Conservation (phyloP, 2,113 vertebrate genomes). For the Ellobius talpinus region DNA sequence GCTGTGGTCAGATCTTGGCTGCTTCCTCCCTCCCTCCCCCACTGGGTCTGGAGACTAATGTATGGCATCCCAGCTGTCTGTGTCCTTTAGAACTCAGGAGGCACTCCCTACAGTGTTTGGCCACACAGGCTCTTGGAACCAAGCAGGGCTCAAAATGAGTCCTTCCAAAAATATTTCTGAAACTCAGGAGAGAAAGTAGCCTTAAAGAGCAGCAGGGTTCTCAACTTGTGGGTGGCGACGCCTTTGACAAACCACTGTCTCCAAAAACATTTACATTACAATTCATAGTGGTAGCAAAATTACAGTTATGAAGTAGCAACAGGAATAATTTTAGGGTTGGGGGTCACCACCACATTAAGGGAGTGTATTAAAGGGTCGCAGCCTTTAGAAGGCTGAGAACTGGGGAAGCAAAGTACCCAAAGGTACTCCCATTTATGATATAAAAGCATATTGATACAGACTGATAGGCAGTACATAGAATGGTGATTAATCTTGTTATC, state of each 20-base stretch:
- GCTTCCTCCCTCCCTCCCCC: not conserved
- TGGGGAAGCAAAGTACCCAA: not conserved
- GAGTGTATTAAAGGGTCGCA: not conserved
- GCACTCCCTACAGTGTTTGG: rapidly evolving
- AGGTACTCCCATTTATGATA: not conserved
- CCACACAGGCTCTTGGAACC: not conserved
- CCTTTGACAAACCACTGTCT: not conserved
- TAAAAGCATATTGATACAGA: not conserved
- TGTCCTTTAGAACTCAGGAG: not conserved
- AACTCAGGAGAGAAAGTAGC: not conserved
- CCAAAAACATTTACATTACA: not conserved
- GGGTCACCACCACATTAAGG: not conserved
- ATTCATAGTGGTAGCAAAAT: not conserved
- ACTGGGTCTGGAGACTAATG: not conserved
- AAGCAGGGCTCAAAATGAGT: not conserved
- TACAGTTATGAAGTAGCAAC: not conserved
- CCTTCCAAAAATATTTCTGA: not conserved
- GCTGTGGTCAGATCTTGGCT: not conserved
- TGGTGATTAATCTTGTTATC: not conserved
- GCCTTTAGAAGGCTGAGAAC: not conserved
- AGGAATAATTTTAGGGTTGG: not conserved
- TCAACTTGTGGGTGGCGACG: not conserved
- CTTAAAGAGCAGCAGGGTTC: not conserved
- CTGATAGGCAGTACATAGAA: not conserved
- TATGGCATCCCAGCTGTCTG: not conserved